Base-by-base conservation (phyloP, 2,888 invertebrate genomes). In the Crossocerus cetratus region DNA sequence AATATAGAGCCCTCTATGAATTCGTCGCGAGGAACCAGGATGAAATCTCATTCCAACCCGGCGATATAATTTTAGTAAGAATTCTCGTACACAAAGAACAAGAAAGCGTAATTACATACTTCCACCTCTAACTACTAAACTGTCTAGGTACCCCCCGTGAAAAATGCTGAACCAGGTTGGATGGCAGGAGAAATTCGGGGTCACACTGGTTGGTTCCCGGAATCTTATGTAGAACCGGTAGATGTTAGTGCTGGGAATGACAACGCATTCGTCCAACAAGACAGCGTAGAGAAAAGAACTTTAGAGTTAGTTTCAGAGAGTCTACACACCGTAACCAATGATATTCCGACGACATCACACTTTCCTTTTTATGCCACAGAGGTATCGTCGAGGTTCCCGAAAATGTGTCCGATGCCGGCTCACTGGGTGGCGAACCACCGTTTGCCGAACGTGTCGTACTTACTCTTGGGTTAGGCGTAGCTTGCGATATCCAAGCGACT, bases 121-220 rank as follows among this genome's bases (percentile, higher is more conserved):
- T 32, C 32, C 32, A 32, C 11, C 32, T 32, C 32, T 32, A 32
- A 32, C 32, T 32, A 32, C 32, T 32, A 32, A 32, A 32, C 45
- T 42, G 21, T 20, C 43, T 14, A 93, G 93, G 94, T 93, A 74
- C 94, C 96, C 2, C 92, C 93, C 3, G 93, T 96, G 67, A 96
- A 97, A 85, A 95, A 95, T 81, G 96, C 97, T 0, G 99, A 99
- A 88, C 98, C 98, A 0, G 99, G 99, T n/a, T 99, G 99, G 98
- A 91, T 97, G 84, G 97, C 97, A 80, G 99, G 99, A 0, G 96
- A 96, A 85, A 94, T 97, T 42, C 93, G 96, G 86, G 98, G 98
- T 2, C 95, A 95, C 76, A 95, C 96, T 0, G 99, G 99, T 1
- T 98, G 98, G 98, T 99, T 99, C 91, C 99, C 99, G 0, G 97